Conservation (phyloP, 2,113 vertebrate species). For the Sorex araneus region DNA sequence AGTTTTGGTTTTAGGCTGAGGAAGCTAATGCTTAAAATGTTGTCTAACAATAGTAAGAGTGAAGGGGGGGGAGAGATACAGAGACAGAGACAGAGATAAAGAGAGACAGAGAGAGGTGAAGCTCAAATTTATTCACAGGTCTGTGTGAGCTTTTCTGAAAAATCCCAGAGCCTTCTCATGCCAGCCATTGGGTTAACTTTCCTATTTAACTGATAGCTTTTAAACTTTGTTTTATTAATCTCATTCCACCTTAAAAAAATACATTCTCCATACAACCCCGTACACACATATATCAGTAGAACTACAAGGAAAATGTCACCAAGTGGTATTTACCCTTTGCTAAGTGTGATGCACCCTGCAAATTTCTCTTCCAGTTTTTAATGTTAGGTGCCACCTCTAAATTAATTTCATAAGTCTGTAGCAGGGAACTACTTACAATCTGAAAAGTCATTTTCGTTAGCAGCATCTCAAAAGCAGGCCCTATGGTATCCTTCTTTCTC, state of each 20-base stretch:
- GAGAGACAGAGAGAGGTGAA: neutral
- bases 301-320: slow-evolving; percentile 52
- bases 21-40: neutral
- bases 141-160: neutral
- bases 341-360: neutral
- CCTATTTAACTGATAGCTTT: slow-evolving; percentile 21
- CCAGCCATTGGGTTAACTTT: neutral
- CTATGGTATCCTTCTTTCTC: neutral
- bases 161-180: neutral
- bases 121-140: neutral
- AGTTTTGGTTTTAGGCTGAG: neutral
- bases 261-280: neutral
- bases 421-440: neutral
- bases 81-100: neutral
- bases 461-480: neutral
- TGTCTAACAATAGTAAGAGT: neutral
- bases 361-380: slow-evolving; percentile 27
- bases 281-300: neutral
- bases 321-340: slow-evolving; percentile 30
- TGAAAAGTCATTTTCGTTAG: neutral
- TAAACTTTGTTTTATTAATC: slow-evolving; percentile 60
- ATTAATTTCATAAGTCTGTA: slow-evolving; percentile 5
- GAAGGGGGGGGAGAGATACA: neutral
- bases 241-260: neutral
- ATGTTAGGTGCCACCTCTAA: neutral